Base-by-base conservation (phyloP, 2,888 invertebrate genomes). In the Aradus depressus region DNA sequence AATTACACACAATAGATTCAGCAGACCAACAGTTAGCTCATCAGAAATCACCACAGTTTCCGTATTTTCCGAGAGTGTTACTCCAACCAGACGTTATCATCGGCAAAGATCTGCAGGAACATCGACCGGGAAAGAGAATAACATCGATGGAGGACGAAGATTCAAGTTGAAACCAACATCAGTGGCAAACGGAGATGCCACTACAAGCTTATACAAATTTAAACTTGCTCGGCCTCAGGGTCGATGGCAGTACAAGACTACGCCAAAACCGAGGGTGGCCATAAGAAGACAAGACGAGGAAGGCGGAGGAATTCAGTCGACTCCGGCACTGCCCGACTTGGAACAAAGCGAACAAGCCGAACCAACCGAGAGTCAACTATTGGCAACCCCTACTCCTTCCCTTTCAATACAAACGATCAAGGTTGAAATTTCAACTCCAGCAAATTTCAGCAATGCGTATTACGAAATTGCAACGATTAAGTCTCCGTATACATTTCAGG, bases 401-500 rank as follows among this genome's bases (percentile, higher is more conserved):
- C 68, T 75, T 6, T 77, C 79, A 21, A 73, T 85, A 2, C 87
- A 89, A 70, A 90, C 89, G 2, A 70, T 90, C 48, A 87, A 86
- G 67, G 84, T 90, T 6, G 86, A 88, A 68, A 89, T 89, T 61
- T 88, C 89, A 1, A 89, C 89, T 1, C 86, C 88, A 1, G 81
- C 84, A 23, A 86, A 88, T 66, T 85, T 88, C 63, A 79, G 78
- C 65, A 85, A 89, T 67, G 76, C 84, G 58, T 89, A 90, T 64
- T 89, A 85, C 64, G 86, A 90, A 73, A 85, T 90, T 61, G 89
- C 88, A 32, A 90, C 90, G 2, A 84, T 90, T 59, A 87, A 85
- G 67, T 87, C 88, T 54, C 89, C 90, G 3, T 90, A 88, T 64
- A 81, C 85, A 51, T 90, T 89, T 70, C 88, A 89, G 80, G 89